Conservation (phyloP, 2,888 invertebrate species). For the Mactromeris polynyma region DNA sequence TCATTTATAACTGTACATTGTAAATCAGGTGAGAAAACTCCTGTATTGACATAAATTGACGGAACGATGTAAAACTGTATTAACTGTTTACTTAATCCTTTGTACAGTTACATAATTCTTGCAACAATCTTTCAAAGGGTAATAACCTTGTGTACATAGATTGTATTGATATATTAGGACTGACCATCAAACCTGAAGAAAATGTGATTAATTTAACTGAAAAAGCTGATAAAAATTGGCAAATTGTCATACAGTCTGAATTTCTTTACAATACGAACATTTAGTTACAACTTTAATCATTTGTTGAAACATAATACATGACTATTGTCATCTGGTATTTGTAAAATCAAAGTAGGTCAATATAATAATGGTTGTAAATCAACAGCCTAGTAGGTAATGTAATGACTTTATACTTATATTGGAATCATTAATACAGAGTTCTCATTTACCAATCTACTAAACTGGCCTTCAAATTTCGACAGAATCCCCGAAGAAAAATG, state of each 20-base stretch:
- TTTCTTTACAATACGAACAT: neutral
- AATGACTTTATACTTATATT: neutral
- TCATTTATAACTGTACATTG: no score
- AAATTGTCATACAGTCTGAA: conserved; percentile 5
- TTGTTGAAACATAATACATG: neutral
- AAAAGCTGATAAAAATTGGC: conserved; percentile 1
- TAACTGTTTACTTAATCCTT: no score
- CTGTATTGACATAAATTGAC: no score
- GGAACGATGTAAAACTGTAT: no score
- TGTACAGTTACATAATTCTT: no score
- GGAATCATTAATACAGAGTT: neutral
- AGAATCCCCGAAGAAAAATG: neutral
- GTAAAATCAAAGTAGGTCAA: conserved; percentile 1
- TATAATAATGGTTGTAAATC: neutral
- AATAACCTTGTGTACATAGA: neutral
- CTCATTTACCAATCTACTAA: neutral
- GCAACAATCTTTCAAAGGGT: no score
- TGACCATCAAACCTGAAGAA: neutral
- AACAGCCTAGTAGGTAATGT: neutral
- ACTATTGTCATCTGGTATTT: neutral
- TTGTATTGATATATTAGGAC: neutral
- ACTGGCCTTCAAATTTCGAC: neutral
- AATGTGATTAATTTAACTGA: neutral
- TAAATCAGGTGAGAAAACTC: no score
- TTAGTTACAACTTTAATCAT: conserved; percentile 5